A percentile compares a stretch with the other conserved stretches of the same genome.
Evolutionary conservation across 2,888 invertebrate species (phyloP).

Genomic region (Synergus laeviventris): DNA sequence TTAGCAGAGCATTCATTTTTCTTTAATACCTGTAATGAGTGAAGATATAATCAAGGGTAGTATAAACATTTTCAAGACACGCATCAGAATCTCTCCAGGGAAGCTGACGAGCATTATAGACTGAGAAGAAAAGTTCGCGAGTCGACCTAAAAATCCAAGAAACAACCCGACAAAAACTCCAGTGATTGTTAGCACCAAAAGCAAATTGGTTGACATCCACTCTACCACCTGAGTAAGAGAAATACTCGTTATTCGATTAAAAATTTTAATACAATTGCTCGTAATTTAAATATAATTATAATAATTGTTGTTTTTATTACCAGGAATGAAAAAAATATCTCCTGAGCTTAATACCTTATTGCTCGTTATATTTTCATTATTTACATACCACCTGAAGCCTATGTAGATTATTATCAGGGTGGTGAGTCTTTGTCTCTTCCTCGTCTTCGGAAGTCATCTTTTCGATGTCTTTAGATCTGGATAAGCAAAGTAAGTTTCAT

Average conservation of each 20-base stretch:
- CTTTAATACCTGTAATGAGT: constrained; percentile 78
- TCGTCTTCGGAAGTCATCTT: constrained; percentile 66
- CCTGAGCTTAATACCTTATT: neutral
- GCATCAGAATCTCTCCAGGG: constrained; percentile 83
- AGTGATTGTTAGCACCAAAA: constrained; percentile 79
- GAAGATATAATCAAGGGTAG: constrained; percentile 83
- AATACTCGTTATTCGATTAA: no score
- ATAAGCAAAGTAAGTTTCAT: constrained; percentile 53
- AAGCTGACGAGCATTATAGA: constrained; percentile 80
- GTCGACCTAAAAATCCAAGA: constrained; percentile 79
- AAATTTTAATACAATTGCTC: no score
- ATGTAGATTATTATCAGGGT: constrained; percentile 39
- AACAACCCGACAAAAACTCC: constrained; percentile 79
- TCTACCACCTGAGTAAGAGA: constrained; percentile 61
- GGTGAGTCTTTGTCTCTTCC: constrained; percentile 48
- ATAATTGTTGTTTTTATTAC: no score
- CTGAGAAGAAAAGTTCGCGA: constrained; percentile 75
- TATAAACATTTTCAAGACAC: constrained; percentile 83
- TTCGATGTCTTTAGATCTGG: constrained; percentile 62
- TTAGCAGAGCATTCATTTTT: neutral
- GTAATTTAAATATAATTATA: no score
- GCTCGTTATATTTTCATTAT: neutral
- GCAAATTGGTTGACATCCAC: constrained; percentile 78
- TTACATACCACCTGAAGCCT: constrained; percentile 48
- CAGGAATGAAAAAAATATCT: neutral